phyloP scores from a whole-genome alignment of 2,113 vertebrate species.

The Charina bottae region DNA sequence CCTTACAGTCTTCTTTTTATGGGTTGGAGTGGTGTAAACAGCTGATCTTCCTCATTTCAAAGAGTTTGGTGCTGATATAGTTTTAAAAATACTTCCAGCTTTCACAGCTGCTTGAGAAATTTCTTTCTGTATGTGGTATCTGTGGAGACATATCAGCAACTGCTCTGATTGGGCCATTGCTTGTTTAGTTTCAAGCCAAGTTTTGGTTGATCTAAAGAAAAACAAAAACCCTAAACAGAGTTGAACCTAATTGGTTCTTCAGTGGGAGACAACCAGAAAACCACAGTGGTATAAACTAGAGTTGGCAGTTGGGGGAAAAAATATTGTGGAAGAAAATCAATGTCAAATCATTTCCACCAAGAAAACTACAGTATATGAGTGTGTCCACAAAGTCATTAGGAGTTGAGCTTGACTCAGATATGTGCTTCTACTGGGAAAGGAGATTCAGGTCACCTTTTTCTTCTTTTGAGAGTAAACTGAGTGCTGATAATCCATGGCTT shows the following conservation, averaged over 20 bases:
- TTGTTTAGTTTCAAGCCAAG: background rate
- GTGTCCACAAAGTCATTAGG: background rate
- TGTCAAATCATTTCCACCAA: background rate
- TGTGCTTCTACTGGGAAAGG: too few species aligned
- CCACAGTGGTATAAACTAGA: background rate
- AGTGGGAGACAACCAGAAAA: background rate
- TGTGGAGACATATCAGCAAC: background rate
- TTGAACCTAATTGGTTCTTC: background rate
- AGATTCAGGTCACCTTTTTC: background rate
- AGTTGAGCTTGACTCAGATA: too few species aligned
- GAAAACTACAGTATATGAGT: too few species aligned
- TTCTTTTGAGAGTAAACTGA: background rate
- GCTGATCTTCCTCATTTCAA: background rate
- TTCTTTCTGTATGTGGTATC: background rate
- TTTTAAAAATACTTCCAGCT: background rate
- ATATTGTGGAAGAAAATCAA: background rate
- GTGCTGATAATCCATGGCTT: background rate
- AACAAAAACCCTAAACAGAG: background rate
- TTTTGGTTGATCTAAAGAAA: background rate
- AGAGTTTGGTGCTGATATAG: background rate
- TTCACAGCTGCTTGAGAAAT: background rate
- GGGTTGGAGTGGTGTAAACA: background rate
- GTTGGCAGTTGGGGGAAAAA: background rate
- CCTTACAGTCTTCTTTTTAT: background rate
- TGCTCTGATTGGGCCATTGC: background rate